Evolutionary conservation across 2,888 invertebrate species (phyloP).

Genomic region (Spilarctia lutea): DNA sequence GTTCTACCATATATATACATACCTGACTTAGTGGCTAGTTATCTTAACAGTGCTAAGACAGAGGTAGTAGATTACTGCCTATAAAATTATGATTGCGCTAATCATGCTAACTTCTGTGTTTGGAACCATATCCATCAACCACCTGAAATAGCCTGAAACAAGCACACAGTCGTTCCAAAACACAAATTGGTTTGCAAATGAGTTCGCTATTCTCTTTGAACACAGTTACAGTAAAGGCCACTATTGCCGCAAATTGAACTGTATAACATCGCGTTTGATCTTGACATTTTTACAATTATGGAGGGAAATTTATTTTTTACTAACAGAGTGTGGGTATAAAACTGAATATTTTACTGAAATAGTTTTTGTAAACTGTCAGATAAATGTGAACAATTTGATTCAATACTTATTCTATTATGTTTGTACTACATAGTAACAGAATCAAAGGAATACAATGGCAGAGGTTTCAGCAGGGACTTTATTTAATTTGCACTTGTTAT

Average conservation of each 20-base stretch:
- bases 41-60: too few species aligned
- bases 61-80: neutral
- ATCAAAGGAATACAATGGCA: too few species aligned
- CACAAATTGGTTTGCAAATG: conserved; percentile 27
- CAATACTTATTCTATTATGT: too few species aligned
- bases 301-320: neutral
- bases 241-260: conserved; percentile 8
- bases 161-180: conserved; percentile 11
- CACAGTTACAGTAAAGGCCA: conserved; percentile 10
- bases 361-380: neutral
- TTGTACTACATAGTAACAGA: too few species aligned
- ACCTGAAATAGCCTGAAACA: conserved; percentile 9
- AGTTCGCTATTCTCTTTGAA: conserved; percentile 23
- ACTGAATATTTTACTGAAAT: neutral
- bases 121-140: neutral
- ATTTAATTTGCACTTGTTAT: too few species aligned
- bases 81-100: too few species aligned
- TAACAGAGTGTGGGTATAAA: neutral
- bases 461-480: too few species aligned
- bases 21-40: too few species aligned
- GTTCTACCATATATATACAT: too few species aligned
- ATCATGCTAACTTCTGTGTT: too few species aligned
- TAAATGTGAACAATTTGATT: neutral
- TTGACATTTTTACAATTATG: conserved; percentile 10
- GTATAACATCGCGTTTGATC: conserved; percentile 11